Evolutionary conservation across 30 jellyfish, hydroid and myxozoan species (phyloP), one percentile per base, ranked within the genome.

Genomic region (Cassiopea andromeda): DNA sequence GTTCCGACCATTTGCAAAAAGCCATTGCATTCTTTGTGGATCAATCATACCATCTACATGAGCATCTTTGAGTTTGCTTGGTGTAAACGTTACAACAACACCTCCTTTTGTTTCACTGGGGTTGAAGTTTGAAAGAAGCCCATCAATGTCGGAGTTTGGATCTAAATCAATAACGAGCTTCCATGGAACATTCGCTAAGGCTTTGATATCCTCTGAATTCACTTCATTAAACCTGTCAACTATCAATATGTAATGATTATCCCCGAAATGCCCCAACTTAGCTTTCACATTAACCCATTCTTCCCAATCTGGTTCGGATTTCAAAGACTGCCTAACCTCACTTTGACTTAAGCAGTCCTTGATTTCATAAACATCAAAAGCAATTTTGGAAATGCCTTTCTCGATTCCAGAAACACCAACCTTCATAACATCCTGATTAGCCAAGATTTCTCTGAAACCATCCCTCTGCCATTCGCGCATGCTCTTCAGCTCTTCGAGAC

Each of bases 1-100:
- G 69, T 77, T 87, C 72, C 81, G 60, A 68, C 94, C 94, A 69
- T 87, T 87, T 69, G 73, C 94, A 78, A 87, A 87, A 18, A 87
- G 43, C 94, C 94, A 87, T 67, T 76, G 89, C 27, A 69, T 69
- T 45, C 94, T 60, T 48, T 66, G 54, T 1, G 66, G 17, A 70
- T 82, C 82, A 44, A 82, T 66, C 48, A 7, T 64, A n/a, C 57
- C 69, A 44, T 70, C 78, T 10, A 45, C 27, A 72, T 82, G 48
- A 6, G 16, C 54, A 38, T 69, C 66, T 68, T 47, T 73, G 45
- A 81, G 69, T 45, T 64, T 64, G 71, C 90, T 81, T 81, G 90
- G 90, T 48, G 81, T 60, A 45, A 50, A 68, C 3, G 81, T 81
- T 6, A 2, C 72, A 19, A 81, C 45, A 14, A 61, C 44, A 46